Percentiles rank a stretch among this genome's conserved stretches.
Conservation (phyloP, 2,113 vertebrate genomes). For the Arizona elegans region DNA sequence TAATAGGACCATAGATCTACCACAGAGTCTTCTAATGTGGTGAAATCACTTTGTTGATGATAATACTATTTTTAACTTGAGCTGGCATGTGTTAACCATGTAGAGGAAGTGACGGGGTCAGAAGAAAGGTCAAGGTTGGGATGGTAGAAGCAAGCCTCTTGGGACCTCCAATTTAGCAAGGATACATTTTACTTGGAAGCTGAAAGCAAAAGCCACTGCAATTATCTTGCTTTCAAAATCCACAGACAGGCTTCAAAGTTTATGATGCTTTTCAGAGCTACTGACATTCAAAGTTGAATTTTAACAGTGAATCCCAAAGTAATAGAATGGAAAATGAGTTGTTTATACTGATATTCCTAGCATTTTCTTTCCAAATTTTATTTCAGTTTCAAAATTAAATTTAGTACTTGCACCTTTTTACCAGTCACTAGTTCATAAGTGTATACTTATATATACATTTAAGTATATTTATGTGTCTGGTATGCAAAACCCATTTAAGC, state of each 20-base stretch:
- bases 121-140: constrained; percentile 15
- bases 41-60: constrained; percentile 8
- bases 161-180: background rate
- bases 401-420: background rate
- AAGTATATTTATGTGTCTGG: background rate
- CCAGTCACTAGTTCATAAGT: background rate
- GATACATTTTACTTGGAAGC: background rate
- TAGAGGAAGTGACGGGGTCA: constrained; percentile 4
- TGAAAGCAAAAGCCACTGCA: background rate
- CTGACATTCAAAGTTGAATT: background rate
- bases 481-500: background rate
- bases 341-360: background rate
- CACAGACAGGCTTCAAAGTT: background rate
- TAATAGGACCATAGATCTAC: background rate
- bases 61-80: constrained; percentile 10
- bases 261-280: background rate
- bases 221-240: background rate
- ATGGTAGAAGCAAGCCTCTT: constrained; percentile 4
- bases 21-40: background rate
- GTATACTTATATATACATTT: background rate
- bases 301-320: background rate
- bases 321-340: background rate
- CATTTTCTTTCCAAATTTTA: background rate
- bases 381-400: background rate
- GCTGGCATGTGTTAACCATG: constrained; percentile 3